Base-by-base conservation (phyloP, 1,140 invertebrate species). In the Elymnias hypermnestra region DNA sequence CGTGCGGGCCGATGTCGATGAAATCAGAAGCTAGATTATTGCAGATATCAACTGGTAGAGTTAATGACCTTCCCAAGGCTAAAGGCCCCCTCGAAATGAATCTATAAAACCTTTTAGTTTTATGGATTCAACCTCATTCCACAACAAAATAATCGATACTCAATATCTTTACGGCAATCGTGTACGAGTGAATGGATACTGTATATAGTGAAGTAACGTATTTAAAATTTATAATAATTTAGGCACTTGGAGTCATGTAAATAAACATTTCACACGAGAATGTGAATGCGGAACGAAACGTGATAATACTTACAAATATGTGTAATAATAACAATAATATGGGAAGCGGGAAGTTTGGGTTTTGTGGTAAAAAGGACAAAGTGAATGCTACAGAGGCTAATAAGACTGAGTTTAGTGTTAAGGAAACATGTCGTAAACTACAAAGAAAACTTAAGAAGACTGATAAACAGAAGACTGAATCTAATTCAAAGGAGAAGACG, bases 321-420 rank as follows among this genome's bases (percentile, higher is more conserved):
- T 54, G 49, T n/a, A 52, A 52, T 22, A 51, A 51, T 18, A 57
- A 58, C 54, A 47, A 57, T 44, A 81, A 72, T 58, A 84, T 84
- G 77, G 74, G 75, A 23, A 78, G 74, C 53, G 76, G 69, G 25
- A 83, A 77, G 58, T 78, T 78, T 39, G 72, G 72, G 44, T 74
- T 83, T 25, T 67, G 49, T 42, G 53, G 52, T 25, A 79, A 81
- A 52, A 81, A 79, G 49, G 74, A 81, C 67, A 83, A 79, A 71
- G 75, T 74, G 61, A 56, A 53, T 21, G 48, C 57, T 42, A 59
- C 54, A 48, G 72, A 68, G 42, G 66, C 52, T 53, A 46, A 52
- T 10, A 82, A 84, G 67, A 74, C 74, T 76, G 76, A 84, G 51
- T 74, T 77, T 79, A 84, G 76, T 81, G 67, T 84, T 83, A 84